phyloP scores from a whole-genome alignment of 2,888 invertebrate species.

The Prenolepis imparis region DNA sequence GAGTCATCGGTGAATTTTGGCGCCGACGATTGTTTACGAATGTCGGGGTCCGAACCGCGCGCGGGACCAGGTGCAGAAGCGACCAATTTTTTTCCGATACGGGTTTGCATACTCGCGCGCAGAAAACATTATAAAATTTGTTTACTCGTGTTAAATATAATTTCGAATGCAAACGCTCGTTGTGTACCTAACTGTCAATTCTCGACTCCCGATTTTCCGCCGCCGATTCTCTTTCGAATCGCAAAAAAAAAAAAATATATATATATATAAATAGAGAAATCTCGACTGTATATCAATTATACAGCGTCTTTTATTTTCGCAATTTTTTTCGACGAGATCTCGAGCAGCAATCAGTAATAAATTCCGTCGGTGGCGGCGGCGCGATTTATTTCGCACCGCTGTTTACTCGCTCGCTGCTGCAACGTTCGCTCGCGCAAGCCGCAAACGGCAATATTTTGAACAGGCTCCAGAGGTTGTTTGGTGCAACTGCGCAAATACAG shows the following conservation, averaged over 20 bases:
- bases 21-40: conserved; percentile 48
- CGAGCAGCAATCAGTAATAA: background rate
- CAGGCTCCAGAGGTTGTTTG: conserved; percentile 8
- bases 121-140: background rate
- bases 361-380: background rate
- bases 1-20: conserved; percentile 51
- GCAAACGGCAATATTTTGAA: conserved; percentile 1
- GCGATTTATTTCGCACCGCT: background rate
- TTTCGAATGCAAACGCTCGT: background rate
- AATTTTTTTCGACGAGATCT: background rate
- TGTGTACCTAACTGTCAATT: background rate
- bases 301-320: background rate
- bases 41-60: background rate
- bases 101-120: background rate
- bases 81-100: background rate
- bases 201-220: background rate
- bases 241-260: background rate
- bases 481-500: conserved; percentile 19
- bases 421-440: background rate
- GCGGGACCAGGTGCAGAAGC: background rate
- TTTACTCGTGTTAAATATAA: conserved; percentile 34
- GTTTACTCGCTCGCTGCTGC: background rate
- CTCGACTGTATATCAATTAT: background rate
- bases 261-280: background rate
- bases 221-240: background rate